A percentile compares a stretch with the other conserved stretches of the same genome.
Evolutionary conservation across 2,113 vertebrate genomes (phyloP).

Genomic region (Caranx melampygus): DNA sequence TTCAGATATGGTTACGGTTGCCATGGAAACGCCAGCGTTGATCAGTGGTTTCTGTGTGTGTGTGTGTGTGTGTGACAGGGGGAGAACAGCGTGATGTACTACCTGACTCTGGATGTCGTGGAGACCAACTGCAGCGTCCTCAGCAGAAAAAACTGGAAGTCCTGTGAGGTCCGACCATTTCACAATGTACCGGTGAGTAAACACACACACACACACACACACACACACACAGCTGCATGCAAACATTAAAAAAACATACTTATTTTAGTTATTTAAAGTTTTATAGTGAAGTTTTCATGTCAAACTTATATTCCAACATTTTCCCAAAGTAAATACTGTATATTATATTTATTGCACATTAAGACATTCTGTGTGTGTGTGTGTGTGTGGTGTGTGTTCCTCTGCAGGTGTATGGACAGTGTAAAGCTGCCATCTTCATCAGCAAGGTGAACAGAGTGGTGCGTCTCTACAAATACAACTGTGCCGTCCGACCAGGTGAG

Average conservation of each 20-base stretch:
- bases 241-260: no score
- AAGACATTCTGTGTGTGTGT: no score
- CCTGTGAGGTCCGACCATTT: constrained; percentile 68
- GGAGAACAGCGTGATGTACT: constrained; percentile 69
- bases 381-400: neutral
- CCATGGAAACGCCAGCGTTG: neutral
- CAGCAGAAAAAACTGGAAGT: constrained; percentile 74
- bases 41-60: neutral
- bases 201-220: neutral
- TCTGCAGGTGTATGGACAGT: constrained; percentile 82
- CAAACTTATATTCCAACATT: no score
- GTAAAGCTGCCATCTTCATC: constrained; percentile 80
- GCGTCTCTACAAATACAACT: constrained; percentile 82
- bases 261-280: no score
- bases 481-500: constrained; percentile 75
- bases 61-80: constrained; percentile 66
- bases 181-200: constrained; percentile 61
- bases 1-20: neutral
- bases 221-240: neutral
- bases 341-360: no score
- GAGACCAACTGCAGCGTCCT: constrained; percentile 85
- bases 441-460: constrained; percentile 73
- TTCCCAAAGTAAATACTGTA: no score
- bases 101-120: constrained; percentile 80
- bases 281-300: no score